Evolutionary conservation across 2,888 invertebrate species (phyloP).

Genomic region (Chrysodeixis includens): DNA sequence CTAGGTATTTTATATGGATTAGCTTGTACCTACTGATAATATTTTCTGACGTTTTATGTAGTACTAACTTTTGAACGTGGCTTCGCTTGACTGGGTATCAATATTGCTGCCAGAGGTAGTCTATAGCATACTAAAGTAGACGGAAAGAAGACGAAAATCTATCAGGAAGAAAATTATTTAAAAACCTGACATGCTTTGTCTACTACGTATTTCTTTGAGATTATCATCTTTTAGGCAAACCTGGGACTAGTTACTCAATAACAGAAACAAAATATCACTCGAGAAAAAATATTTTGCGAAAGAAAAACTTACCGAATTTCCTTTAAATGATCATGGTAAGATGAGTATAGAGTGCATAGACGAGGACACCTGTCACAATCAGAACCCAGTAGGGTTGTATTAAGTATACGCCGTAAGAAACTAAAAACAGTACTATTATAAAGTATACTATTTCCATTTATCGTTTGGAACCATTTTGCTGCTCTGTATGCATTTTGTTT

Average conservation of each 20-base stretch:
- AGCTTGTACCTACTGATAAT: background rate
- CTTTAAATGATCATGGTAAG: slow-evolving; percentile 66
- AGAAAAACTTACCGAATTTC: slow-evolving; percentile 36
- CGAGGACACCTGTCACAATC: slow-evolving; percentile 67
- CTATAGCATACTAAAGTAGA: too few species aligned
- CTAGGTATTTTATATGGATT: background rate
- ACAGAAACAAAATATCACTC: too few species aligned
- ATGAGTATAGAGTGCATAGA: slow-evolving; percentile 71
- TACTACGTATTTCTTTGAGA: too few species aligned
- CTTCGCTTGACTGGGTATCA: too few species aligned
- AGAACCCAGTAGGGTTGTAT: slow-evolving; percentile 81
- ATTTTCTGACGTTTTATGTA: background rate
- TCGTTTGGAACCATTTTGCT: slow-evolving; percentile 65
- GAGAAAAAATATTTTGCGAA: background rate
- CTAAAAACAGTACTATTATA: slow-evolving; percentile 65
- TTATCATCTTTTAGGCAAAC: too few species aligned
- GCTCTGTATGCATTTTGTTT: slow-evolving; percentile 38
- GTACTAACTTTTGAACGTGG: too few species aligned
- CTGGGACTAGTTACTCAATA: too few species aligned
- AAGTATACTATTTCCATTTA: slow-evolving; percentile 85
- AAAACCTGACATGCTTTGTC: too few species aligned
- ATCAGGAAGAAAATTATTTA: too few species aligned
- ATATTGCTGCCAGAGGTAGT: too few species aligned
- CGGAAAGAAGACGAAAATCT: too few species aligned
- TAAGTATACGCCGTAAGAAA: slow-evolving; percentile 73